Conservation (phyloP, 2,888 invertebrate species). For the Mellilla xanthometata region DNA sequence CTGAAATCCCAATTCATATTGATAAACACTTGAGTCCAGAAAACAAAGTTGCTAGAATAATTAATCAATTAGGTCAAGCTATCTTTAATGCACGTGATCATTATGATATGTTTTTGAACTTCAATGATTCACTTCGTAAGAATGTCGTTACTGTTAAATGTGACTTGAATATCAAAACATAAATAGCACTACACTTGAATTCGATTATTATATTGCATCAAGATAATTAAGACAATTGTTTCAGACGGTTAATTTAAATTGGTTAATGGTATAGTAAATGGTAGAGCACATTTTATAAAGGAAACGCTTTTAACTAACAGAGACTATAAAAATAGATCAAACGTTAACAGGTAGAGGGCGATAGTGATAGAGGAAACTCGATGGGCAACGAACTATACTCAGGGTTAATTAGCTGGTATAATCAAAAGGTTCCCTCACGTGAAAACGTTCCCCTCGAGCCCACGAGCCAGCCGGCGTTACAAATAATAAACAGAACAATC, state of each 20-base stretch:
- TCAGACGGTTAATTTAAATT: too few relatives aligned
- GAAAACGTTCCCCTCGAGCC: constrained; percentile 46
- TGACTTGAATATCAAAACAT: background rate
- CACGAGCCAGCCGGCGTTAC: constrained; percentile 43
- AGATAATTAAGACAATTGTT: too few relatives aligned
- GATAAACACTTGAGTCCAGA: background rate
- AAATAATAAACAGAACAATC: constrained; percentile 68
- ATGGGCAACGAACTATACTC: constrained; percentile 34
- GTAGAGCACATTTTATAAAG: too few relatives aligned
- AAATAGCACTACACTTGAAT: too few relatives aligned
- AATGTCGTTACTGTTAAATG: background rate
- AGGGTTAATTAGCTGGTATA: constrained; percentile 49
- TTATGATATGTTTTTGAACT: background rate
- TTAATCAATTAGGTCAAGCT: constrained; percentile 12
- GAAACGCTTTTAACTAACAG: too few relatives aligned
- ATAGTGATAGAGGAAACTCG: background rate
- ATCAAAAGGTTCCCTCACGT: constrained; percentile 56
- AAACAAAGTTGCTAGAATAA: background rate
- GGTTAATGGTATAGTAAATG: too few relatives aligned
- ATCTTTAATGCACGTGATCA: background rate
- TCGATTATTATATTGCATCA: too few relatives aligned
- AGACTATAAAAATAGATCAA: background rate
- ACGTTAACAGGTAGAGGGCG: background rate
- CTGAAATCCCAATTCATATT: too few relatives aligned
- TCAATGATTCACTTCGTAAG: background rate